Percentiles rank a stretch among this genome's conserved stretches.
phyloP scores from a whole-genome alignment of 2,113 vertebrate genomes.

The Siniperca chuatsi region DNA sequence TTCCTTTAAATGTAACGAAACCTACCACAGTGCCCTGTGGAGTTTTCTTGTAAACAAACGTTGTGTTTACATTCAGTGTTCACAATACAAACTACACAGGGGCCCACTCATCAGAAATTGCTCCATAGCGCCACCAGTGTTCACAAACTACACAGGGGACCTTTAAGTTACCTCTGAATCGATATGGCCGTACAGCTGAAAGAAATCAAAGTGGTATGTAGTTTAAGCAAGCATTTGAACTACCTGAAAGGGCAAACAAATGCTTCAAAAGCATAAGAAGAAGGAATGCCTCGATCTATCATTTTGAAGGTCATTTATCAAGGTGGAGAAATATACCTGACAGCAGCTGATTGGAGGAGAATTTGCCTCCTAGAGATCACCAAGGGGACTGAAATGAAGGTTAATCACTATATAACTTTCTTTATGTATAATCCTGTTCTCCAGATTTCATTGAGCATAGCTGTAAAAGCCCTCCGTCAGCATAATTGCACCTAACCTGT shows the following conservation, averaged over 20 bases:
- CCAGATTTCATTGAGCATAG: constrained; percentile 69
- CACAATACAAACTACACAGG: neutral
- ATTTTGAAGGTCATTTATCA: constrained; percentile 77
- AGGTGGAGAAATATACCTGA: constrained; percentile 47
- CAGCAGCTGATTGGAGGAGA: constrained; percentile 61
- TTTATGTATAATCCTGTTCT: constrained; percentile 75
- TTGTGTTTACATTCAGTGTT: neutral
- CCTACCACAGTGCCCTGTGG: neutral
- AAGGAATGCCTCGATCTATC: constrained; percentile 51
- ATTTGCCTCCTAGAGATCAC: constrained; percentile 68
- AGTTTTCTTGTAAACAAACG: neutral
- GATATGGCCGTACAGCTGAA: neutral
- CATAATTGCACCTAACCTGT: constrained; percentile 81
- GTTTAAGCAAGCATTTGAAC: constrained; percentile 62
- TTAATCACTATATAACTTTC: constrained; percentile 81
- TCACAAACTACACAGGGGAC: neutral
- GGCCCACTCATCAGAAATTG: neutral
- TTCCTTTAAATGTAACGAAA: neutral
- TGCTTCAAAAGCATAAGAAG: constrained; percentile 48
- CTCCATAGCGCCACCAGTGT: neutral
- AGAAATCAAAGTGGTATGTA: constrained; percentile 33
- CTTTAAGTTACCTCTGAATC: constrained; percentile 31
- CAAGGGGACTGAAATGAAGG: constrained; percentile 70
- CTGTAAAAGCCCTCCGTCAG: constrained; percentile 74
- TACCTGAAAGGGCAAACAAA: constrained; percentile 57